Conservation (phyloP, 2,113 vertebrate genomes). For the Aspidoscelis tigris region DNA sequence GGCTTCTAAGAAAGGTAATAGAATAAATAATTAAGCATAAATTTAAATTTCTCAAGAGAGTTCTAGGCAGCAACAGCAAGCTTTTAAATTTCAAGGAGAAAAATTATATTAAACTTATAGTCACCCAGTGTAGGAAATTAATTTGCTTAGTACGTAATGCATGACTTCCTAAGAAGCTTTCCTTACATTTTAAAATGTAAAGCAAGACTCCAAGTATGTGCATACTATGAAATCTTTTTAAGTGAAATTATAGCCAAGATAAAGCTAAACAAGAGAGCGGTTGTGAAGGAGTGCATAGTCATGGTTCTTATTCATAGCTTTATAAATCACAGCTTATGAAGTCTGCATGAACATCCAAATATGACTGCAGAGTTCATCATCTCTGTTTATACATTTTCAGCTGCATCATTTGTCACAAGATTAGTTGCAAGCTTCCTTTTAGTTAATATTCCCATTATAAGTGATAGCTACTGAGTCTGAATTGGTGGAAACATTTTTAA, state of each 20-base stretch:
- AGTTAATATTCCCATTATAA: slow-evolving; percentile 20
- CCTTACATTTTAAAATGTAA: background rate
- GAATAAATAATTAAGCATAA: no score
- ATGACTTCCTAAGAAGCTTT: background rate
- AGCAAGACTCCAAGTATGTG: background rate
- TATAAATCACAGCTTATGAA: background rate
- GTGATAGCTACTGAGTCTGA: slow-evolving; percentile 10
- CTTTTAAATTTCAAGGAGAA: background rate
- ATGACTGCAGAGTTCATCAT: background rate
- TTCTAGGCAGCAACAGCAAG: background rate
- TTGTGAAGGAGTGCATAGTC: background rate
- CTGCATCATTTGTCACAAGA: slow-evolving; percentile 27
- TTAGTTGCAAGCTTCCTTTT: background rate
- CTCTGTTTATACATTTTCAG: slow-evolving; percentile 33
- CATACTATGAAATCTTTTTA: background rate
- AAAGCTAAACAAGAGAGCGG: background rate
- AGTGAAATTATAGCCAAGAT: background rate
- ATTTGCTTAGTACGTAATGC: background rate
- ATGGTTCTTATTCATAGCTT: no score
- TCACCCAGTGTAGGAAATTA: background rate
- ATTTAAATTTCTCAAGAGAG: background rate
- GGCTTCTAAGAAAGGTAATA: no score
- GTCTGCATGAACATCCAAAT: background rate
- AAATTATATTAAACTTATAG: background rate
- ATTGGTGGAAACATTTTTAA: slow-evolving; percentile 15